These are phyloP conservation scores for Paedocypris sp. DNA, from an alignment of 2,113 vertebrate genomes.

Conservation along the genomic window DNA sequence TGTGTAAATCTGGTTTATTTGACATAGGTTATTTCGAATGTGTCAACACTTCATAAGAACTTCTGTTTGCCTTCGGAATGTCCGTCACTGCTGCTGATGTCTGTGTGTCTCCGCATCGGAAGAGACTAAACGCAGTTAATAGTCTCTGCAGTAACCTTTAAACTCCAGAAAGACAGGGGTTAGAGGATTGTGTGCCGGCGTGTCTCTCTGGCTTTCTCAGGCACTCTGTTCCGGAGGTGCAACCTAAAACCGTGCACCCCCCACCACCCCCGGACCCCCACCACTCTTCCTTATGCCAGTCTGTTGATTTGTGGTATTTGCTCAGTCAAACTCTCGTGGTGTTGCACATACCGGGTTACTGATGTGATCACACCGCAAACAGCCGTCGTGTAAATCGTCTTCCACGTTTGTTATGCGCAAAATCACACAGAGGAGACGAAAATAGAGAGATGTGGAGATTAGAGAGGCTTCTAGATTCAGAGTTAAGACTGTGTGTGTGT, in stretches of 20 bases:
- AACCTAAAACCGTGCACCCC: conserved; percentile 21
- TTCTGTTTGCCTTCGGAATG: no score
- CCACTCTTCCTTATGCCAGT: neutral
- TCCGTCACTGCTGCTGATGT: neutral
- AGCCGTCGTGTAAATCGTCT: no score
- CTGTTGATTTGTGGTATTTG: neutral
- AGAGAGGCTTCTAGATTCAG: no score
- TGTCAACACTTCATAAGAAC: no score
- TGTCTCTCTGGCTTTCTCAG: neutral
- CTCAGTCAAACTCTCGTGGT: neutral
- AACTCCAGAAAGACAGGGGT: neutral
- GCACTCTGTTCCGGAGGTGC: conserved; percentile 25
- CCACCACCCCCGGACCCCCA: neutral
- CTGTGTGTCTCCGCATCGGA: neutral
- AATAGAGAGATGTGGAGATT: no score
- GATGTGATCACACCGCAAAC: no score
- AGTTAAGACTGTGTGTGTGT: no score
- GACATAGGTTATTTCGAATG: no score
- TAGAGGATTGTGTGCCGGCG: conserved; percentile 1
- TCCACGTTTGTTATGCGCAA: no score
- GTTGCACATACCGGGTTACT: neutral
- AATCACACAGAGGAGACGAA: no score
- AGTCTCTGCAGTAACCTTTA: neutral
- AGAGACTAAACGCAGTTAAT: neutral
- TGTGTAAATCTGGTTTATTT: no score